Conservation (phyloP, 2,888 invertebrate species). For the Platynereis dumerilii region DNA sequence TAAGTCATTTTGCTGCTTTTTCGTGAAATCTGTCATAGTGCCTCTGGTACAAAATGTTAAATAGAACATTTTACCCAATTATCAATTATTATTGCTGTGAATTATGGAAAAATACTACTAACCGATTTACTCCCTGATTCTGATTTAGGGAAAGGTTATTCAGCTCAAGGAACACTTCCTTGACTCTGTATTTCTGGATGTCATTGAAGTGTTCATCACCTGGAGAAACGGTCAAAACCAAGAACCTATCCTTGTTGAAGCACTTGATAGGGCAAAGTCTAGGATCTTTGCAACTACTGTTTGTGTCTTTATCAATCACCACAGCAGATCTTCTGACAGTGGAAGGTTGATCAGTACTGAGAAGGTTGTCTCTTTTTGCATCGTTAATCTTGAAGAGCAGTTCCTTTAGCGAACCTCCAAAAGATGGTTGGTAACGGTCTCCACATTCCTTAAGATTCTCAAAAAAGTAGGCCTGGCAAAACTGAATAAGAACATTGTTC, state of each 20-base stretch:
- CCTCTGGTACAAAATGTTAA: no score
- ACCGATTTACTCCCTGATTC: no score
- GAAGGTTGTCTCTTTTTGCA: slow-evolving; percentile 11
- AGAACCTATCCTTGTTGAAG: slow-evolving; percentile 8
- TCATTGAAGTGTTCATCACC: slow-evolving; percentile 7
- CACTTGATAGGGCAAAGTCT: slow-evolving; percentile 16
- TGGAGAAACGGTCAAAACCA: slow-evolving; percentile 8
- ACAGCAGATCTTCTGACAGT: neutral
- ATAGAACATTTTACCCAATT: no score
- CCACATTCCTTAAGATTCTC: slow-evolving; percentile 15
- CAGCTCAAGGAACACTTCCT: no score
- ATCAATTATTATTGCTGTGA: no score
- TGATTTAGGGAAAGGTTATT: no score
- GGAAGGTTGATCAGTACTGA: neutral
- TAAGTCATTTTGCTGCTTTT: no score
- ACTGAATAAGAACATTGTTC: neutral
- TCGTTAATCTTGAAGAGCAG: slow-evolving; percentile 21
- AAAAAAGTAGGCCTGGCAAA: slow-evolving; percentile 14
- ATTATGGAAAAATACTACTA: no score
- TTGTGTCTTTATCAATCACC: slow-evolving; percentile 3
- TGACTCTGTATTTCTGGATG: neutral
- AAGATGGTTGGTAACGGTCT: slow-evolving; percentile 9
- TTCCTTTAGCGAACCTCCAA: slow-evolving; percentile 13
- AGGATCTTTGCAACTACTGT: slow-evolving; percentile 10
- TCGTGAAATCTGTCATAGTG: no score